phyloP scores from a whole-genome alignment of 2,888 invertebrate genomes.

The Bursaphelenchus okinawaensis region DNA sequence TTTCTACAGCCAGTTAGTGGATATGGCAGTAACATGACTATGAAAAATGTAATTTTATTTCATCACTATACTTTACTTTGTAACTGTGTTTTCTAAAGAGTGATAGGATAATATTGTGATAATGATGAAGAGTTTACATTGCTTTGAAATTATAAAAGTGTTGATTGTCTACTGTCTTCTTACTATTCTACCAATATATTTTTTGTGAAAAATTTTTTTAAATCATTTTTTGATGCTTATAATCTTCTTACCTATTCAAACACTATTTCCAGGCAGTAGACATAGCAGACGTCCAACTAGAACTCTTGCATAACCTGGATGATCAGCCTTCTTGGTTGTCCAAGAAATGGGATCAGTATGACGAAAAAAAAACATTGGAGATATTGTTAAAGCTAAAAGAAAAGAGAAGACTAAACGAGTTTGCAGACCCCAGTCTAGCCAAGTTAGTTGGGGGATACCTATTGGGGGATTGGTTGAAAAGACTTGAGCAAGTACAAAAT shows the following conservation, averaged over 20 bases:
- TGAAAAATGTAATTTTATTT: slow-evolving; percentile 14
- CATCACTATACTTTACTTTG: too few species aligned
- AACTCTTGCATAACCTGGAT: slow-evolving; percentile 15
- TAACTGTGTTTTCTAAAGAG: too few species aligned
- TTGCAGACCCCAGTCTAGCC: slow-evolving; percentile 15
- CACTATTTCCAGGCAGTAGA: not conserved
- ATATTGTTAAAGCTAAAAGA: slow-evolving; percentile 20
- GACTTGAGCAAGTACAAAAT: slow-evolving; percentile 3
- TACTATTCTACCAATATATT: too few species aligned
- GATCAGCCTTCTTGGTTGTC: slow-evolving; percentile 19
- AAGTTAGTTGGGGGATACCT: slow-evolving; percentile 22
- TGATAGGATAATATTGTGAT: too few species aligned
- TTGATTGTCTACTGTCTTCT: too few species aligned
- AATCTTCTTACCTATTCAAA: not conserved
- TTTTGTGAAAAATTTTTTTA: too few species aligned
- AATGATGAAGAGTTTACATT: too few species aligned
- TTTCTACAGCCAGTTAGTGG: slow-evolving; percentile 15
- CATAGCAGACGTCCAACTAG: slow-evolving; percentile 16
- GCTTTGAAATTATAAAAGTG: too few species aligned
- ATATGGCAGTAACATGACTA: slow-evolving; percentile 14
- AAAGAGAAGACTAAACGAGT: slow-evolving; percentile 15
- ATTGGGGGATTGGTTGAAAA: slow-evolving; percentile 19
- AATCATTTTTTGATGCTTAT: too few species aligned
- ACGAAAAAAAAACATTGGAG: slow-evolving; percentile 24
- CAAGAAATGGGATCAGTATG: slow-evolving; percentile 15